These are phyloP conservation scores for Hyla sarda DNA, from an alignment of 2,113 vertebrate species.

Conservation along the genomic window DNA sequence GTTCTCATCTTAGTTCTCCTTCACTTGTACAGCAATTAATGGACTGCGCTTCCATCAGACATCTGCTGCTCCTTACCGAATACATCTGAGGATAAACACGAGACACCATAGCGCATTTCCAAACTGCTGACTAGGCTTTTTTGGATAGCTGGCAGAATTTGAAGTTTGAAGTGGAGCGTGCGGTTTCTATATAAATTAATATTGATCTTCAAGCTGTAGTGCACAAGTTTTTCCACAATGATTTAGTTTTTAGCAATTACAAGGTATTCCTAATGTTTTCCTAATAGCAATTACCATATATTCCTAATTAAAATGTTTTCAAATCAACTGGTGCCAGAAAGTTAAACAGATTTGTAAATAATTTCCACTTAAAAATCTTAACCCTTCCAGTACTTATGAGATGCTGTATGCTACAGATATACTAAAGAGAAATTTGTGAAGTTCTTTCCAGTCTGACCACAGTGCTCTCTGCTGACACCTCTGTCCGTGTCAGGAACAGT, in stretches of 20 bases:
- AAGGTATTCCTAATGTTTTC: no score
- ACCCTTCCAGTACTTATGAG: no score
- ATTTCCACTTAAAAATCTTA: no score
- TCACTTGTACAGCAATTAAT: constrained; percentile 24
- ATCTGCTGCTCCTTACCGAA: constrained; percentile 69
- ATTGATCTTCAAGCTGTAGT: background rate
- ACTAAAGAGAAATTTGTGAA: no score
- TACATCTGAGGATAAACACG: constrained; percentile 51
- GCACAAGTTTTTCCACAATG: background rate
- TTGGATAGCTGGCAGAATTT: constrained; percentile 22
- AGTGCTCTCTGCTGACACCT: no score
- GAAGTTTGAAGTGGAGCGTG: constrained; percentile 2
- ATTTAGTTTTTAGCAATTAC: background rate
- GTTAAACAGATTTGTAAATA: no score
- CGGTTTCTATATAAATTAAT: background rate
- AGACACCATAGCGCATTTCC: background rate
- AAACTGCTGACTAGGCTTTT: constrained; percentile 66
- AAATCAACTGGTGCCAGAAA: no score
- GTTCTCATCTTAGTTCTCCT: constrained; percentile 65
- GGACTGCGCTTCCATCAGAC: constrained; percentile 60
- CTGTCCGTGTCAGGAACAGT: no score
- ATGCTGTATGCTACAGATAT: no score
- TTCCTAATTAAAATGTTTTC: no score
- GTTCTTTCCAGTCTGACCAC: no score
- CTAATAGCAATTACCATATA: no score